Percentiles rank a stretch among this genome's conserved stretches.
Evolutionary conservation across 2,113 vertebrate genomes (phyloP).

Genomic region (Cyrtonyx montezumae): DNA sequence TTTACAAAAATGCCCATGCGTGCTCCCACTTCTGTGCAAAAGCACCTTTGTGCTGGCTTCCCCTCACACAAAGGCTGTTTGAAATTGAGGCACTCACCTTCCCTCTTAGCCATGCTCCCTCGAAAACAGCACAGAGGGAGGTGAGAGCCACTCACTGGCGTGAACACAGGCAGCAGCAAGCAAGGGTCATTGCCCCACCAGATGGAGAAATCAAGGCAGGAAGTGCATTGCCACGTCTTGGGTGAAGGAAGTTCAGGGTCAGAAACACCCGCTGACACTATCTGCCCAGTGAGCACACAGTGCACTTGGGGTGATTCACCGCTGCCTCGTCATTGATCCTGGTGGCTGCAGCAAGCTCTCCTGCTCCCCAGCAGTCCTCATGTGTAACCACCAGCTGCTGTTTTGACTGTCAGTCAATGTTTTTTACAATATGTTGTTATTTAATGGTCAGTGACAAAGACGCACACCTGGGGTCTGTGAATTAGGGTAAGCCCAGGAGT

Average conservation of each 20-base stretch:
- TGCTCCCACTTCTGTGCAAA: not conserved
- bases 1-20: rapidly evolving
- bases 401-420: not conserved
- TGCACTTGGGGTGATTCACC: rapidly evolving
- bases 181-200: not conserved
- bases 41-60: not conserved
- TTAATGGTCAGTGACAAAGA: not conserved
- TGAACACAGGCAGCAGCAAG: not conserved
- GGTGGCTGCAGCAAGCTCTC: rapidly evolving
- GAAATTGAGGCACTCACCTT: not conserved
- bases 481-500: conserved; percentile 44
- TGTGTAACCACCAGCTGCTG: not conserved
- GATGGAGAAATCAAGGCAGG: not conserved
- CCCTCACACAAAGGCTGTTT: not conserved
- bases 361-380: not conserved
- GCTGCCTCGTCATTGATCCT: not conserved
- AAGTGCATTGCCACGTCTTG: rapidly evolving
- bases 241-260: not conserved
- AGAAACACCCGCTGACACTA: not conserved
- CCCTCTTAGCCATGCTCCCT: not conserved
- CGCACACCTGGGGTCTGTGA: not conserved
- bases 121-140: not conserved
- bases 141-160: rapidly evolving
- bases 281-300: not conserved
- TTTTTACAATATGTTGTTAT: not conserved